phyloP scores from a whole-genome alignment of 2,113 vertebrate genomes.

The Lathamus discolor region DNA sequence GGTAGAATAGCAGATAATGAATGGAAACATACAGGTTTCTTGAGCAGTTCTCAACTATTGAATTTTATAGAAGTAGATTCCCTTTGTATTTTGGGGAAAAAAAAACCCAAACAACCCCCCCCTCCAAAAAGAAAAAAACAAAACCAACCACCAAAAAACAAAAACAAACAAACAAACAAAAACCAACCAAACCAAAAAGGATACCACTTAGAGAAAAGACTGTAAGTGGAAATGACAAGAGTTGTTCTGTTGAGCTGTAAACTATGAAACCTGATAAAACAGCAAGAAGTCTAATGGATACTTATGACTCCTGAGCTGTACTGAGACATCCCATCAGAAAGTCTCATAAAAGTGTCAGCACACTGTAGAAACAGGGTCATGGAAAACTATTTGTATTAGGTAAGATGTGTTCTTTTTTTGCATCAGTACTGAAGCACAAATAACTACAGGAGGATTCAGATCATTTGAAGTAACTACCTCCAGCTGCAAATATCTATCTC shows the following conservation, averaged over 20 bases:
- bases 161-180: background rate
- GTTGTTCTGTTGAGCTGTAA: background rate
- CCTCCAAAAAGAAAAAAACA: background rate
- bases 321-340: background rate
- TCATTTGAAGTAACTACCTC: background rate
- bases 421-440: background rate
- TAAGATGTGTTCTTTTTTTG: background rate
- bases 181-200: background rate
- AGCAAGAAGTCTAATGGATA: background rate
- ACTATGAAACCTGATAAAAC: background rate
- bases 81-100: background rate
- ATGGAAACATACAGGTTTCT: background rate
- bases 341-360: background rate
- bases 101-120: too few relatives aligned
- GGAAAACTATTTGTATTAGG: background rate
- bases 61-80: background rate
- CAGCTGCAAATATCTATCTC: background rate
- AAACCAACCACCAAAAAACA: background rate
- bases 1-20: background rate
- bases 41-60: background rate
- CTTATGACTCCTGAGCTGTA: background rate
- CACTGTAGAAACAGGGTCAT: background rate
- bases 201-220: background rate
- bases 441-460: background rate
- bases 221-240: background rate